phyloP scores from a whole-genome alignment of 2,888 invertebrate genomes.

The Lepetodrilus schrolli region DNA sequence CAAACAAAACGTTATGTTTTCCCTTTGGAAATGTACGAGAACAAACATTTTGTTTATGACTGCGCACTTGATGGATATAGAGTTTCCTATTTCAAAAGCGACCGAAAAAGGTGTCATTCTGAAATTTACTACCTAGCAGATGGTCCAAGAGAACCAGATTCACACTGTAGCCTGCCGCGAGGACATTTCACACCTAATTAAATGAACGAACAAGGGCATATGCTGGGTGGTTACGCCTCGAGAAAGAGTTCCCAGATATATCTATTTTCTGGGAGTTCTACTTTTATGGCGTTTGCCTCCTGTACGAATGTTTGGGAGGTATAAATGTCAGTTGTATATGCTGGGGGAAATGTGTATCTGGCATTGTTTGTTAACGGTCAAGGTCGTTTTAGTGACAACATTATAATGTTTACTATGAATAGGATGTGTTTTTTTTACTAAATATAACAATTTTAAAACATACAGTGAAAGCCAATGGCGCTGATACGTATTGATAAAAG shows the following conservation, averaged over 20 bases:
- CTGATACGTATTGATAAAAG: too few relatives aligned
- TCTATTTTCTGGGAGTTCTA: neutral
- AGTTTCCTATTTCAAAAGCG: conserved; percentile 18
- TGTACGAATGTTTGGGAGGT: neutral
- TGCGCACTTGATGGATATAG: conserved; percentile 9
- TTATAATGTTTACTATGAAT: too few relatives aligned
- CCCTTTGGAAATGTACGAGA: neutral
- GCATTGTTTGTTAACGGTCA: too few relatives aligned
- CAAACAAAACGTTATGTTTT: too few relatives aligned
- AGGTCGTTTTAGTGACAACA: too few relatives aligned
- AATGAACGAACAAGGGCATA: conserved; percentile 4
- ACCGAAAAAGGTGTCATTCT: conserved; percentile 19
- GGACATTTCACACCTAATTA: conserved; percentile 27
- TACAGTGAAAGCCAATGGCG: too few relatives aligned
- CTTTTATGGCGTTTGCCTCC: neutral
- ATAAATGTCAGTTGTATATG: too few relatives aligned
- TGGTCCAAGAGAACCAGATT: neutral
- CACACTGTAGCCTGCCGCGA: neutral
- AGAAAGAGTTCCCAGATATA: conserved; percentile 5
- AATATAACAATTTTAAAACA: too few relatives aligned
- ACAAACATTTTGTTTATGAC: conserved; percentile 2
- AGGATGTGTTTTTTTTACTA: too few relatives aligned
- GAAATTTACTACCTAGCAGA: conserved; percentile 11
- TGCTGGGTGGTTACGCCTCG: conserved; percentile 19
- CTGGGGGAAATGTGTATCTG: too few relatives aligned